Conservation (phyloP, 2,888 invertebrate genomes). For the Dasysyrphus albostriatus region DNA sequence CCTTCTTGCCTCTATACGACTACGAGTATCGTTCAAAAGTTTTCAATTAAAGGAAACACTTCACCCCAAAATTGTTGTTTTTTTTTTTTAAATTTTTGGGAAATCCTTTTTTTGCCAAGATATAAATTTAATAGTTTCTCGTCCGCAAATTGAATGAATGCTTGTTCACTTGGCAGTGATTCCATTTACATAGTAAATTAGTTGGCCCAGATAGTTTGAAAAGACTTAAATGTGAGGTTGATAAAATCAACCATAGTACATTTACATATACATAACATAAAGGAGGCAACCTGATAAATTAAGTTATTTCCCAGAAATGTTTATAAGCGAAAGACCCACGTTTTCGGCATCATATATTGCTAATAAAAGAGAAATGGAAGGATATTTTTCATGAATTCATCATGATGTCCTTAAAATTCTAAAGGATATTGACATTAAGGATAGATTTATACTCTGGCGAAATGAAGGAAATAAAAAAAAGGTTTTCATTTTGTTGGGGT, state of each 20-base stretch:
- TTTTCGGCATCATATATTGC: background rate
- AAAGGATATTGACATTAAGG: conserved; percentile 17
- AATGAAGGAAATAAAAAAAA: conserved; percentile 11
- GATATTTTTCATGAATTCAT: conserved; percentile 49
- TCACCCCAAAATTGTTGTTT: conserved; percentile 32
- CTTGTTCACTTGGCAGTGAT: conserved; percentile 82
- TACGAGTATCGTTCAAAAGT: conserved; percentile 44
- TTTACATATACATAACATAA: no score
- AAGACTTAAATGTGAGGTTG: conserved; percentile 20
- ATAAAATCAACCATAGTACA: conserved; percentile 18
- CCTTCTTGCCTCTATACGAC: background rate
- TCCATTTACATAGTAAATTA: conserved; percentile 82
- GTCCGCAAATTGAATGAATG: conserved; percentile 72
- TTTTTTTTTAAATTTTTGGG: background rate
- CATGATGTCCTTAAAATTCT: conserved; percentile 16
- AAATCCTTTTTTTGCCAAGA: background rate
- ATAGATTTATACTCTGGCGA: background rate
- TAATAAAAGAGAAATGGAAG: conserved; percentile 3
- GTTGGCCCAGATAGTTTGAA: conserved; percentile 79
- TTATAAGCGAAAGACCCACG: background rate
- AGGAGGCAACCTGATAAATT: conserved; percentile 7
- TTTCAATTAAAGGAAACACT: conserved; percentile 69
- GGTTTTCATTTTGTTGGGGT: conserved; percentile 10
- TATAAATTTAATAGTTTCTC: conserved; percentile 36
- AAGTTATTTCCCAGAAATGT: conserved; percentile 26